Evolutionary conservation across 30 jellyfish, hydroid and myxozoan species (phyloP).

Genomic region (Mastigias papua): DNA sequence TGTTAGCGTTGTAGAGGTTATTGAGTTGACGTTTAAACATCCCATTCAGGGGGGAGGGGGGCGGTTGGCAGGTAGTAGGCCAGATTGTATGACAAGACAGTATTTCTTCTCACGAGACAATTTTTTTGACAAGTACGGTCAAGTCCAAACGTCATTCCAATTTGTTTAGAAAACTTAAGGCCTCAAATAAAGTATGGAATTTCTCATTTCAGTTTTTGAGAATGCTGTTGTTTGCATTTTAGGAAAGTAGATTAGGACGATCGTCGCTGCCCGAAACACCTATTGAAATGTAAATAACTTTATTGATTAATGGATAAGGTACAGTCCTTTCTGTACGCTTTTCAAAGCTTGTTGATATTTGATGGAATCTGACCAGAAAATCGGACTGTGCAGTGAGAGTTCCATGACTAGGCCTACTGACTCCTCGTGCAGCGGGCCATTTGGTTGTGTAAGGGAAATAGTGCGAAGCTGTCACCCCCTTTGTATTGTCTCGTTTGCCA

Average conservation of each 20-base stretch:
- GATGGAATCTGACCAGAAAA: background rate
- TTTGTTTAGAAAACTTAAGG: background rate
- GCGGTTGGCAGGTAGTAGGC: too few relatives aligned
- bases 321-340: slow-evolving; percentile 2
- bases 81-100: too few relatives aligned
- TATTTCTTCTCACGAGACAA: too few relatives aligned
- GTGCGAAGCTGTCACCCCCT: too few relatives aligned
- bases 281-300: background rate
- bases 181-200: slow-evolving; percentile 3
- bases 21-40: too few relatives aligned
- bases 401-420: background rate
- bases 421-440: too few relatives aligned
- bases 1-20: too few relatives aligned
- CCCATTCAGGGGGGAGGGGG: too few relatives aligned
- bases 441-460: too few relatives aligned
- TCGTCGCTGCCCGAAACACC: background rate
- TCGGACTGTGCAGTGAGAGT: background rate
- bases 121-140: background rate
- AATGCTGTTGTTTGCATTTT: background rate
- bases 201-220: background rate
- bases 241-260: background rate
- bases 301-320: background rate
- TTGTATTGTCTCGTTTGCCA: too few relatives aligned
- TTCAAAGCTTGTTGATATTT: slow-evolving; percentile 1
- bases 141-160: background rate